Evolutionary conservation across 2,888 invertebrate genomes (phyloP), one percentile per base, ranked within the genome.

Genomic region (Iselma pallidipennis): DNA sequence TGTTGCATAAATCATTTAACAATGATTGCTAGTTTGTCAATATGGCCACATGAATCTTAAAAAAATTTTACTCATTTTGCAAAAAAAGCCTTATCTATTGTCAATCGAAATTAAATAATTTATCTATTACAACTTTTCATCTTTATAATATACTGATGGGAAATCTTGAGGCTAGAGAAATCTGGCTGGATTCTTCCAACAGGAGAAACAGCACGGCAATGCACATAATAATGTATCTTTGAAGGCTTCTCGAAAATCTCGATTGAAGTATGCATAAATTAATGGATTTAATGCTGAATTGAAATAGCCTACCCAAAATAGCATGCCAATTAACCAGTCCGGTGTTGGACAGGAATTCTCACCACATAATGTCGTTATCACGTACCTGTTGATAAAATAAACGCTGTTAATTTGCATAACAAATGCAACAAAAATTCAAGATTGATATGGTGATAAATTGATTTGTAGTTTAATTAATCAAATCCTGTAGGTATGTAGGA

Each of bases 261-360:
- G 88, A 82, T 96, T 96, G 84, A 96, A 96, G 82, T 95, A 96
- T 67, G 96, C 96, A 83, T 96, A 96, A 75, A 98, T 95, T 69
- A 97, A 85, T 0, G 97, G 97, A 82, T 98, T 98, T 60, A 97
- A 85, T 55, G 95, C 94, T 12, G 95, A 95, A 83, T 97, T 97
- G 84, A 95, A 94, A 84, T 98, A 98, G 63, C 98, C 98, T 74
- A 98, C 93, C 98, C 97, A 97, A 81, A 92, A 92, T 31, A 91
- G 83, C 71, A 90, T 84, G 53, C 87, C 85, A 48, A 91, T 89
- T 31, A 92, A 83, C 71, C 88, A 84, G 58, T 87, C 86, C 3
- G 91, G 91, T 66, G 87, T 87, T 49, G 85, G 84, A 76, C 90
- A 90, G 37, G 67, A 54, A 16, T 82, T 85, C 55, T 90, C 88